Evolutionary conservation across 1,140 invertebrate genomes (phyloP), one percentile per base, ranked within the genome.

Genomic region (Bombus waltoni): DNA sequence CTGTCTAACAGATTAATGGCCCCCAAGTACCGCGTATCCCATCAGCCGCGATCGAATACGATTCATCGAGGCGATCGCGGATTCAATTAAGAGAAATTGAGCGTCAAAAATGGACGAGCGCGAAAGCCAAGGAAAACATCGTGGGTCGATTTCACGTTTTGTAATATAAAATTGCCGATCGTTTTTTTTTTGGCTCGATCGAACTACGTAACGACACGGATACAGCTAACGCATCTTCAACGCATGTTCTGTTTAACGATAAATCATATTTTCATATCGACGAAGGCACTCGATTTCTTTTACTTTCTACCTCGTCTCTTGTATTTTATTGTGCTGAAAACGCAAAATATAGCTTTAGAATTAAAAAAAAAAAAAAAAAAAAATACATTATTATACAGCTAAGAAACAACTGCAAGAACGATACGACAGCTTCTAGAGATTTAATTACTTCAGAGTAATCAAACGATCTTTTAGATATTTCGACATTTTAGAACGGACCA

Each of bases 1-100:
- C 32, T 40, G 35, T 13, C 74, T 59, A 76, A 76, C 74, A 38
- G 74, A 76, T 76, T 76, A 76, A 76, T 59, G 74, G 53, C 2
- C 74, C 25, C 25, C 25, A 76, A 76, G 38, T 40, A 76, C 53
- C 11, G 47, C 74, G 74, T 57, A 6, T 35, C 72, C 32, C n/a
- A 32, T 28, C n/a, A 10, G 11, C 35, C 28, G 25, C 38, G 25
- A 42, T 73, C 42, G 71, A 73, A 47, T 32, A 32, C 71, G 42
- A 44, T 73, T 44, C n/a, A 22, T 44, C 71, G 28, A 10, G 15
- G 3, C 3, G 38, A 70, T 71, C 68, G 68, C 70, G 28, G 42
- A 73, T 73, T 22, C 40, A 32, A 73, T 73, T 32, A 73, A 72
- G 71, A 22, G 28, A 72, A 72, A 72, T 44, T 44, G 70, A 28